phyloP scores from a whole-genome alignment of 2,797 vertebrate species.

The Pantherophis vulpinus region DNA sequence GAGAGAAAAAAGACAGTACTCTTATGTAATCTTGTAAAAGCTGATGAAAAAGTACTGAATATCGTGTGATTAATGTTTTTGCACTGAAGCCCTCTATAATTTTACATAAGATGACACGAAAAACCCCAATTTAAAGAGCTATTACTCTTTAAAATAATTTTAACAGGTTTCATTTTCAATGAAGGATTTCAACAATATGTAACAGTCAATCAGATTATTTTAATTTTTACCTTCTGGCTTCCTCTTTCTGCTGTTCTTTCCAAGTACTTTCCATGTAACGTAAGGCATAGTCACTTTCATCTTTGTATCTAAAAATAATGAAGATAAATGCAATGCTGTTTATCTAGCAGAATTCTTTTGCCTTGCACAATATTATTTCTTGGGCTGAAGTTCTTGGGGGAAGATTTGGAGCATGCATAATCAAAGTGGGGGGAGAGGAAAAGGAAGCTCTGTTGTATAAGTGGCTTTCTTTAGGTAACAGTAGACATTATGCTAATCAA shows the following conservation, averaged over 20 bases:
- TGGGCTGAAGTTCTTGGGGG: neutral
- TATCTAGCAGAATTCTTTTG: neutral
- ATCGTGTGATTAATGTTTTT: neutral
- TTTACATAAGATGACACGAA: neutral
- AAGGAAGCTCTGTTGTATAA: neutral
- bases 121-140: neutral
- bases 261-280: slow-evolving; percentile 98
- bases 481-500: neutral
- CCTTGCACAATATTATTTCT: neutral
- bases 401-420: neutral
- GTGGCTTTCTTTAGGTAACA: neutral
- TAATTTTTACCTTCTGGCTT: slow-evolving; percentile 87
- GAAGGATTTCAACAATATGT: neutral
- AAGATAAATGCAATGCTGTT: neutral
- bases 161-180: neutral
- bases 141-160: neutral
- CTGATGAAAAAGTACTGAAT: neutral
- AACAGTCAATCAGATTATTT: neutral
- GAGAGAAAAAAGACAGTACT: neutral
- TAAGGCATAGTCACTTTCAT: slow-evolving; percentile 98
- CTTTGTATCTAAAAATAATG: slow-evolving; percentile 83
- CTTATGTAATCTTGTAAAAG: neutral
- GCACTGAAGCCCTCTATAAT: neutral
- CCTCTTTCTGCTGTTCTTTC: slow-evolving; percentile 95
- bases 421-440: neutral